Evolutionary conservation across 1,140 invertebrate species (phyloP).

Genomic region (Anastrepha obliqua): DNA sequence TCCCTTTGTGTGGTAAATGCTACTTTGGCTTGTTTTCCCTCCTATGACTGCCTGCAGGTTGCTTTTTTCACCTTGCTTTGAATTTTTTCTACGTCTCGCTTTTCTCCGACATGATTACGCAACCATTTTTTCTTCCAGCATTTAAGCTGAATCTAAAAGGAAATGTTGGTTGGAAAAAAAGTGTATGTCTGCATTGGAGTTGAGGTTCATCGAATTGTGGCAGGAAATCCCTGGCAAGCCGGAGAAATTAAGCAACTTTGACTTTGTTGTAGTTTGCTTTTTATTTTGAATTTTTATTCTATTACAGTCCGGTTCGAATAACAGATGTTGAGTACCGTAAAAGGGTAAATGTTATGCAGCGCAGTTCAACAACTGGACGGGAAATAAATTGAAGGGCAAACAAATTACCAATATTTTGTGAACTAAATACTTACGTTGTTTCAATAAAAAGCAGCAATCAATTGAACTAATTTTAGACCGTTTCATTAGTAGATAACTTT

Average conservation of each 20-base stretch:
- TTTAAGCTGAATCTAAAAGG: conserved; percentile 12
- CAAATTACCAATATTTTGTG: not conserved
- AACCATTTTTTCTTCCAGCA: conserved; percentile 16
- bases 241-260: not conserved
- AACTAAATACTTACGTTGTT: too few species aligned
- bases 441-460: too few species aligned
- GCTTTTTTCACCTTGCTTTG: conserved; percentile 10
- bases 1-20: conserved; percentile 40
- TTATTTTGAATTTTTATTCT: not conserved
- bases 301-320: not conserved
- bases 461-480: too few species aligned
- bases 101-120: conserved; percentile 16
- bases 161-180: conserved; percentile 32
- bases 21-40: not conserved
- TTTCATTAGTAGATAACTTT: too few species aligned
- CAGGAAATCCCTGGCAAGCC: conserved; percentile 51
- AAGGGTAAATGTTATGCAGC: not conserved
- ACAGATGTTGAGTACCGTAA: not conserved
- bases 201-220: conserved; percentile 46
- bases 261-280: not conserved
- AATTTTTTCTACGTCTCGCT: conserved; percentile 26
- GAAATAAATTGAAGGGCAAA: not conserved
- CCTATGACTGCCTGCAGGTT: not conserved
- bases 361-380: not conserved
- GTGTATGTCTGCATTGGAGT: conserved; percentile 8